Evolutionary conservation across 2,888 invertebrate species (phyloP), one percentile per base, ranked within the genome.

Genomic region (Podotricha telesiphe): DNA sequence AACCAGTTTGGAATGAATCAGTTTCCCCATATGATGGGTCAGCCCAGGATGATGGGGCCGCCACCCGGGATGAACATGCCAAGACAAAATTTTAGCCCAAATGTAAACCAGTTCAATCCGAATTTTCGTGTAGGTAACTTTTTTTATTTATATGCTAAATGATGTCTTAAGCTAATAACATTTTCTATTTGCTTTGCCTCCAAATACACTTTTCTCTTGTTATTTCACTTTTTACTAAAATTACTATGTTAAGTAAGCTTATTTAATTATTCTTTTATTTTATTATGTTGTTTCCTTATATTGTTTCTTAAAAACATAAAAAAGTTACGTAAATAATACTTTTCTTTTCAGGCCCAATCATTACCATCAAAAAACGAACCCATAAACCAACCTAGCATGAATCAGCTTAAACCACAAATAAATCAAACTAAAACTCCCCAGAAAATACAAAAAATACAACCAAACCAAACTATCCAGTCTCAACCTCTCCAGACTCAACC

Each of bases 51-150:
- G 89, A 84, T 92, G 66, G 87, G 80, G 0, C 90, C 91, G 0
- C 91, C 92, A 0, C 92, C 91, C 0, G 91, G 91, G 0, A 86
- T 93, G 50, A 82, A 80, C 5, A 86, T 89, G 84, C 88, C 87
- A 0, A 77, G 89, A 62, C 92, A 89, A 74, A 90, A 86, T 80
- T 92, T 88, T 73, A 88, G 75, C 55, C 83, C 85, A 0, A 90
- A 83, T 64, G 82, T 90, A 79, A 86, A 85, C 2, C 89, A 86
- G 58, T 89, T 77, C 68, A 91, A 90, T 65, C 83, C 80, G 47
- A 91, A 85, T 82, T 92, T 90, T 89, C 90, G 92, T 72, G 92
- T 93, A 79, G 90, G 92, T 91, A 37, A 4, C 6, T 47, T 59
- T 59, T 53, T 42, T 17, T 4, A 8, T n/a, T 17, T 37, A 15